Base-by-base conservation (phyloP, 2,888 invertebrate species). In the Leptogaster cylindrica region DNA sequence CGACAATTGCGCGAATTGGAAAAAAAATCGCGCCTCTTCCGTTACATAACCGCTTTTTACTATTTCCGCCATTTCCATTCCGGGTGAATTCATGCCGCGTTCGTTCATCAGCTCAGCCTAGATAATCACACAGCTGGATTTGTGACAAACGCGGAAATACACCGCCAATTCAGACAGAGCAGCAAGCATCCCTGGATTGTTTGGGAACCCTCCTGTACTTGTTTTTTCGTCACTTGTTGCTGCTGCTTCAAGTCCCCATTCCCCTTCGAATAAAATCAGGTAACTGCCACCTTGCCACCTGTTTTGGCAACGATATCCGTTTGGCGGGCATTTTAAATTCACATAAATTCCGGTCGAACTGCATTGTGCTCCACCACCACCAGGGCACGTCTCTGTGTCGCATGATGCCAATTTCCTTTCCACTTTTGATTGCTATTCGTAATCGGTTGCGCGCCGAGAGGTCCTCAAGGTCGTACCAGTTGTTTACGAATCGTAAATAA, bases 41-140 rank as follows among this genome's bases (percentile, higher is more conserved):
- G 68, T 68, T 68, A 51, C 55, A 51, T 65, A 65, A 68, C 55
- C 39, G 48, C 65, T 65, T 65, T 68, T 65, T 68, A 51, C 65
- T 55, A 23, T 64, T 64, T 68, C 64, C 44, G 39, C 51, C 52
- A 16, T 52, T 46, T 46, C 36, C 27, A 25, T 39, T 39, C 25
- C 20, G 6, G 52, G 14, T 16, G 33, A 52, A 52, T 18, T 20
- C 31, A 12, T 20, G 52, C 4, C 50, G 31, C 52, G 33, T 52
- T 31, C 52, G 16, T 31, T 52, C 31, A 31, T 33, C 33, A 31
- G n/a, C n/a, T 52, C 52, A 28, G 52, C 33, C 14, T 33, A 31
- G 52, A 52, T 52, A 52, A 52, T 52, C 52, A 52, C 31, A 14
- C 33, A 52, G 20, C 18, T 18, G 52, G 52, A 52, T 52, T 52